Evolutionary conservation across 92 coral and sea anemone species (phyloP).

Genomic region (Palythoa heliodiscus): DNA sequence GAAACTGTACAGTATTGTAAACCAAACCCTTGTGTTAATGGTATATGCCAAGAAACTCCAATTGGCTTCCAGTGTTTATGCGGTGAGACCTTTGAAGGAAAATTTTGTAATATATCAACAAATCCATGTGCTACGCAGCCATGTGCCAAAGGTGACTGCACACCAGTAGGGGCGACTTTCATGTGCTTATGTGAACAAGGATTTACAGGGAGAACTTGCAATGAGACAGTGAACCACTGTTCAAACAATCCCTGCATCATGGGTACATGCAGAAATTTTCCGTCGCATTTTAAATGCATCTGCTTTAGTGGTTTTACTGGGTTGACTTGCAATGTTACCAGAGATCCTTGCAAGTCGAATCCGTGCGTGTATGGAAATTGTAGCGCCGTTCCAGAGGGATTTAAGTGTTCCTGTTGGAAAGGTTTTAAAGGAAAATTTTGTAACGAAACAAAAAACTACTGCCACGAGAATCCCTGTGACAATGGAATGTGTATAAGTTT

Average conservation of each 20-base stretch:
- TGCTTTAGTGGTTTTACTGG: conserved; percentile 69
- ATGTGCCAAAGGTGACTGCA: conserved; percentile 67
- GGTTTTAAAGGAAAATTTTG: conserved; percentile 66
- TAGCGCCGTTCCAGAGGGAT: conserved; percentile 43
- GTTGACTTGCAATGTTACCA: conserved; percentile 40
- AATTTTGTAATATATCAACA: conserved; percentile 46
- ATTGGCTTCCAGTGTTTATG: conserved; percentile 59
- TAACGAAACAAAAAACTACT: conserved; percentile 41
- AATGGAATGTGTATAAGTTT: conserved; percentile 54
- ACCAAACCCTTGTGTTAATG: conserved; percentile 67
- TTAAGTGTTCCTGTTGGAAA: conserved; percentile 65
- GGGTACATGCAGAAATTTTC: conserved; percentile 60
- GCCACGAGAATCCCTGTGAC: conserved; percentile 68
- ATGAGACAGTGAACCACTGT: conserved; percentile 55
- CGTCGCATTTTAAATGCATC: conserved; percentile 57
- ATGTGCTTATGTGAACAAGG: conserved; percentile 63
- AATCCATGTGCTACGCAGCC: conserved; percentile 58
- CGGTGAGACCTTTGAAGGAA: conserved; percentile 64
- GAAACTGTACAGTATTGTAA: conserved; percentile 52
- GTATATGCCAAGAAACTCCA: conserved; percentile 51
- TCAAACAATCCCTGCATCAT: conserved; percentile 63
- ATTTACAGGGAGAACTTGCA: conserved; percentile 61
- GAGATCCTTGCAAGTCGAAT: conserved; percentile 52
- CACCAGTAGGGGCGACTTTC: conserved; percentile 21
- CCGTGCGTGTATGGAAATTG: conserved; percentile 80